phyloP scores from a whole-genome alignment of 2,888 invertebrate species.

The Eretmocerus hayati region DNA sequence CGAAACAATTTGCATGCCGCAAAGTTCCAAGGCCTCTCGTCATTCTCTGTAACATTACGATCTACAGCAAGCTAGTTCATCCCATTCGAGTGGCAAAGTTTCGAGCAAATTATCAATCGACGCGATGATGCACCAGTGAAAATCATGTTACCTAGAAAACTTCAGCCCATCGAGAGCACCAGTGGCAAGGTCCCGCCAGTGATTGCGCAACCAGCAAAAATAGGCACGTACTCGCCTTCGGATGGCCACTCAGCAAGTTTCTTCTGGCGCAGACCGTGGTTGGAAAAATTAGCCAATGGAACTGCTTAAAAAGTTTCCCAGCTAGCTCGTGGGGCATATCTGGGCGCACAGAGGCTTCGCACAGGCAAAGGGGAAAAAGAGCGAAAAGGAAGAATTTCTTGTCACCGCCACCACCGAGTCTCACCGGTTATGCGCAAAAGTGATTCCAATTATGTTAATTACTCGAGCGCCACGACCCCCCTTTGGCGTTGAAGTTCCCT shows the following conservation, averaged over 20 bases:
- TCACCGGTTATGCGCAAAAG: conserved; percentile 32
- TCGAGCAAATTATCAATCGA: conserved; percentile 20
- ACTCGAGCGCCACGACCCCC: conserved; percentile 25
- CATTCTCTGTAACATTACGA: no score
- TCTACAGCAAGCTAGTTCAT: no score
- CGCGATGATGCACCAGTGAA: conserved; percentile 7
- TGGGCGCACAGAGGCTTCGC: not conserved
- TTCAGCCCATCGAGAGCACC: conserved; percentile 8
- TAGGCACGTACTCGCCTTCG: no score
- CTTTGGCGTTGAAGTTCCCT: conserved; percentile 33
- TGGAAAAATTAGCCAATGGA: conserved; percentile 29
- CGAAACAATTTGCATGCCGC: no score
- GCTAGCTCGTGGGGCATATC: not conserved
- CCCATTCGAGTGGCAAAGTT: no score
- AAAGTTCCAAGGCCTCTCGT: no score
- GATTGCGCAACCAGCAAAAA: conserved; percentile 11
- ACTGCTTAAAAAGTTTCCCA: conserved; percentile 29
- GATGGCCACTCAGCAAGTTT: no score
- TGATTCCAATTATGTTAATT: conserved; percentile 41
- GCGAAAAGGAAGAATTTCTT: conserved; percentile 22
- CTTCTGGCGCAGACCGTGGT: no score
- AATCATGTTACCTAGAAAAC: no score
- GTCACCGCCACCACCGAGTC: conserved; percentile 19
- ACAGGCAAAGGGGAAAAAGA: not conserved
- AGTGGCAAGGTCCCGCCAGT: not conserved